Base-by-base conservation (phyloP, 2,113 vertebrate species). In the Daphoenositta chrysoptera region DNA sequence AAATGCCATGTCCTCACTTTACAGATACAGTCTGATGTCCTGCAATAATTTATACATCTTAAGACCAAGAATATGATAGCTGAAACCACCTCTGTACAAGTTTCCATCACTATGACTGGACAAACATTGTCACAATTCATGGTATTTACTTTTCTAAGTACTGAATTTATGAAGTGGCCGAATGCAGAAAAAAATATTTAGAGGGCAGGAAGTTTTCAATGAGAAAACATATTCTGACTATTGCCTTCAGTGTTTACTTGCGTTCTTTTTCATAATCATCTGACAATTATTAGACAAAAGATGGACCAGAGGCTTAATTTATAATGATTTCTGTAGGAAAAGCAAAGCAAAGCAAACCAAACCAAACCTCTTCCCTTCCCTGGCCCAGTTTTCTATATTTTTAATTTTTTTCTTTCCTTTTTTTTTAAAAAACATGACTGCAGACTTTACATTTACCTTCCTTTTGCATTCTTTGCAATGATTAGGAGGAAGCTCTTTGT, bases 331-430 rank as follows among this genome's bases (percentile, higher is more conserved):
- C 28, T 89, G 22, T 21, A 84, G 45, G 60, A 78, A 94, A 90
- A 50, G 2, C 20, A 63, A 61, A 37, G 2, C n/a, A 61, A 39
- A n/a, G 20, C 13, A 81, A 60, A 51, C n/a, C 5, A 69, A 63
- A 24, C 11, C 5, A 77, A 47, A 33, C 4, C 18, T 48, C 9
- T 30, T 1, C 3, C 3, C 11, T 5, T 6, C 11, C 5, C 4
- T 6, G 8, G 2, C 19, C 1, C 7, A 6, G 10, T 66, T 57
- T 58, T 47, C 21, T 58, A 1, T 22, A 1, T 7, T 69, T 21
- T 33, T n/a, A n/a, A n/a, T n/a, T n/a, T n/a, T 33, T 19, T 6
- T 12, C 24, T 45, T 66, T 47, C 11, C 18, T 9, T 39, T 56
- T 77, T 42, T 0, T 1, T 78, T 68, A 19, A 33, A 3, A 58